phyloP scores from a whole-genome alignment of 2,888 invertebrate genomes.

The Cephus pulcher region DNA sequence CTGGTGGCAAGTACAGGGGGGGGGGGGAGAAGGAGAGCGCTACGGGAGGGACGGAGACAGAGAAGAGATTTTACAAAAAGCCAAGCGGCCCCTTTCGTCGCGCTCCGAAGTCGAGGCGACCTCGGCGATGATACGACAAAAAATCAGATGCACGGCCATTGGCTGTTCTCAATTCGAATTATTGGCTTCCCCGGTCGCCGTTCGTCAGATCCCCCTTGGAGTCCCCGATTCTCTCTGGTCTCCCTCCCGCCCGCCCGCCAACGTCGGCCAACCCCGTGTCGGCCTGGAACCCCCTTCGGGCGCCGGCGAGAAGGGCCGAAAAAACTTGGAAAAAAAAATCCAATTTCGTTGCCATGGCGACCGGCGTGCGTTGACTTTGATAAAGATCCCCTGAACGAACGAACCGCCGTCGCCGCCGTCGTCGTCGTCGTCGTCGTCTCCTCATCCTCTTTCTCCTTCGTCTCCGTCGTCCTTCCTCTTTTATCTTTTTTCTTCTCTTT shows the following conservation, averaged over 20 bases:
- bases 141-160: constrained; percentile 67
- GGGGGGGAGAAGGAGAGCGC: neutral
- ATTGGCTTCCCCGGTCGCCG: constrained; percentile 62
- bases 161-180: constrained; percentile 66
- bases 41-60: constrained; percentile 18
- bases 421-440: constrained; percentile 13
- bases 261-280: constrained; percentile 22
- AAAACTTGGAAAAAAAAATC: constrained; percentile 65
- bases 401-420: constrained; percentile 20
- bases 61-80: constrained; percentile 41
- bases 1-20: neutral
- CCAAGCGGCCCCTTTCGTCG: constrained; percentile 28
- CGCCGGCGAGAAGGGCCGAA: constrained; percentile 59
- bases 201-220: constrained; percentile 55
- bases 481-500: constrained; percentile 17
- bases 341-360: constrained; percentile 67
- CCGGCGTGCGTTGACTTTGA: constrained; percentile 66
- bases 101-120: constrained; percentile 39
- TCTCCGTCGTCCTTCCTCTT: constrained; percentile 10
- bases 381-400: constrained; percentile 62
- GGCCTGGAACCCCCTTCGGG: constrained; percentile 22
- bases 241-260: constrained; percentile 29
- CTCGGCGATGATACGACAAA: constrained; percentile 64
- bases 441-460: constrained; percentile 10
- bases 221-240: constrained; percentile 20